phyloP scores from a whole-genome alignment of 2,888 invertebrate species.

The Ormyrus nitidulus region DNA sequence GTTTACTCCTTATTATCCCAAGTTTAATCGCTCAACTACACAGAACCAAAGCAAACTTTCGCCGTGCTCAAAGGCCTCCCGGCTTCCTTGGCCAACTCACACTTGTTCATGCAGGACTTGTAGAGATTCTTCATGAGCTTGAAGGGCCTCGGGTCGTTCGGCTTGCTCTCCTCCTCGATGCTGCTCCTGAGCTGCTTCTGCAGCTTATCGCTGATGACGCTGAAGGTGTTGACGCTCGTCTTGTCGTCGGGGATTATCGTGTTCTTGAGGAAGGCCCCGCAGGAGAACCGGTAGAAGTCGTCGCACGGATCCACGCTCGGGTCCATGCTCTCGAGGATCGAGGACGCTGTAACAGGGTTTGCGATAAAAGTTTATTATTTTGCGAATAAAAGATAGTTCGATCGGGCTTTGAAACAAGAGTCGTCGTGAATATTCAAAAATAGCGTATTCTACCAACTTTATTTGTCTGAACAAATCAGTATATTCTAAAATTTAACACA shows the following conservation, averaged over 20 bases:
- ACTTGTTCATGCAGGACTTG: slow-evolving; percentile 91
- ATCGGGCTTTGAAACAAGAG: too few species aligned
- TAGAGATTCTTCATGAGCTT: slow-evolving; percentile 88
- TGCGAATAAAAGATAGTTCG: too few species aligned
- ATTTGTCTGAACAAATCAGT: too few species aligned
- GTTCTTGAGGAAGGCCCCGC: slow-evolving; percentile 84
- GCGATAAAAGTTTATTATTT: too few species aligned
- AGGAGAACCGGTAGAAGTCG: slow-evolving; percentile 88
- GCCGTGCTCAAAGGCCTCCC: too few species aligned
- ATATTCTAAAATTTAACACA: too few species aligned
- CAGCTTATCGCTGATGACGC: slow-evolving; percentile 84
- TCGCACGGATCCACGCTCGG: slow-evolving; percentile 85
- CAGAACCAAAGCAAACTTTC: too few species aligned
- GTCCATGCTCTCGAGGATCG: slow-evolving; percentile 84
- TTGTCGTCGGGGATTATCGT: slow-evolving; percentile 89
- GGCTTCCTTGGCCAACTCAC: slow-evolving; percentile 77
- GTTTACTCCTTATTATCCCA: too few species aligned
- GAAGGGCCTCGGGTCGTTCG: slow-evolving; percentile 83
- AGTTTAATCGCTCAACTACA: too few species aligned
- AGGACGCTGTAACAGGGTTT: slow-evolving; percentile 78
- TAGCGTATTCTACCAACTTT: too few species aligned
- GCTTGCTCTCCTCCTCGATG: slow-evolving; percentile 80
- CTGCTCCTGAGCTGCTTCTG: slow-evolving; percentile 84
- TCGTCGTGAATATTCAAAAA: too few species aligned
- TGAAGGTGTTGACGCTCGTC: slow-evolving; percentile 86